Percentiles rank a stretch among this genome's conserved stretches.
These are phyloP conservation scores for Pangasius sanitwongsei DNA, from an alignment of 2,797 vertebrate species.

Conservation along the genomic window DNA sequence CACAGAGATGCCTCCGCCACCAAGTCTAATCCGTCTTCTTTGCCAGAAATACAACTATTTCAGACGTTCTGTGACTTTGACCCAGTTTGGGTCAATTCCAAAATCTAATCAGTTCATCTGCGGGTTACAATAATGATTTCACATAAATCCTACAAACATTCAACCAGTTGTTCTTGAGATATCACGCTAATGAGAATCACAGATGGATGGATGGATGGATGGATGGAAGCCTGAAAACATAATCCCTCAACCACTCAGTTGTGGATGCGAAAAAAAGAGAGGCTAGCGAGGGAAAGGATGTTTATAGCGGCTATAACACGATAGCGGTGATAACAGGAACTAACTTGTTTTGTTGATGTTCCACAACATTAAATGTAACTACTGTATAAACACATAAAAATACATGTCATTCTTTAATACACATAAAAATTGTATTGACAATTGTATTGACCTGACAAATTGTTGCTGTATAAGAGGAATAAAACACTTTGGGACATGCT, in stretches of 20 bases:
- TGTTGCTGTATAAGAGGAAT: neutral
- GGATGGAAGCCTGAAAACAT: neutral
- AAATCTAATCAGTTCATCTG: neutral
- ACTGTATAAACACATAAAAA: neutral
- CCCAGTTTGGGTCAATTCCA: neutral
- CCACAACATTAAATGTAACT: neutral
- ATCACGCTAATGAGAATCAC: neutral
- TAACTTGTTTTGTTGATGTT: neutral
- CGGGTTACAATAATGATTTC: neutral
- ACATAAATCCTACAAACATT: neutral
- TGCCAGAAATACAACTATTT: neutral
- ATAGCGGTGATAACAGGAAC: neutral
- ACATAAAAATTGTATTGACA: neutral
- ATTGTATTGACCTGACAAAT: neutral
- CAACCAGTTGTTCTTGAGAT: neutral
- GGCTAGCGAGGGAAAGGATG: neutral
- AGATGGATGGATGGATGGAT: neutral
- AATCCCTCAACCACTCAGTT: neutral
- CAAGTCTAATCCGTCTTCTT: neutral
- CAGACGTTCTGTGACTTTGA: neutral
- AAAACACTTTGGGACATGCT: neutral
- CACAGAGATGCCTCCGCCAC: neutral
- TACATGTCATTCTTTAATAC: neutral
- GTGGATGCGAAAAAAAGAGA: neutral
- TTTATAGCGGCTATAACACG: neutral